These are phyloP conservation scores for Cydia pomonella DNA, from an alignment of 1,140 invertebrate species.

Conservation along the genomic window DNA sequence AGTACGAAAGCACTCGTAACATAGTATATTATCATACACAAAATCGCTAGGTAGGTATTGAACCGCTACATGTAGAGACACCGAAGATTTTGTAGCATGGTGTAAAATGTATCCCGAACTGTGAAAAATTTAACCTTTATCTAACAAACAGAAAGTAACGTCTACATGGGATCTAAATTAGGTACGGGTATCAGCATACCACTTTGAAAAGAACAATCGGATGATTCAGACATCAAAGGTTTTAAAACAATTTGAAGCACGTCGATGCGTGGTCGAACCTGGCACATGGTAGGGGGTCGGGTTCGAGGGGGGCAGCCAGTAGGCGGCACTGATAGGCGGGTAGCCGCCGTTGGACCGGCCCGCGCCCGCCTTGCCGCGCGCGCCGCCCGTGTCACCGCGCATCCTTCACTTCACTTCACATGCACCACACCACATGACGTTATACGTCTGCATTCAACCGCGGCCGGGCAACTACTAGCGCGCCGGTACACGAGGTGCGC, in stretches of 20 bases:
- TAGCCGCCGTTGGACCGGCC: constrained; percentile 78
- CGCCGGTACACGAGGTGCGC: constrained; percentile 67
- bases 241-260: constrained; percentile 15
- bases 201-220: constrained; percentile 21
- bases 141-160: background rate
- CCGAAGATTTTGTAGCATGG: background rate
- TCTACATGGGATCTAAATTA: background rate
- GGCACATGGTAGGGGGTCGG: constrained; percentile 88
- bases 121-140: background rate
- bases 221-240: constrained; percentile 23
- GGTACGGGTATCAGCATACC: constrained; percentile 12
- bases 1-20: background rate
- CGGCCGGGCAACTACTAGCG: constrained; percentile 68
- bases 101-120: background rate
- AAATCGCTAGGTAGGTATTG: background rate
- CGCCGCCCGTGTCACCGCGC: constrained; percentile 73
- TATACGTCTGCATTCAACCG: constrained; percentile 67
- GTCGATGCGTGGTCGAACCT: constrained; percentile 79
- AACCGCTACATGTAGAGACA: background rate
- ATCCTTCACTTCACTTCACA: constrained; percentile 66
- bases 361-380: constrained; percentile 67
- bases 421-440: constrained; percentile 62
- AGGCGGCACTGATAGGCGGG: constrained; percentile 89
- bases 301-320: constrained; percentile 88
- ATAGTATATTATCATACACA: background rate